Evolutionary conservation across 2,113 vertebrate species (phyloP).

Genomic region (Plectropomus leopardus): DNA sequence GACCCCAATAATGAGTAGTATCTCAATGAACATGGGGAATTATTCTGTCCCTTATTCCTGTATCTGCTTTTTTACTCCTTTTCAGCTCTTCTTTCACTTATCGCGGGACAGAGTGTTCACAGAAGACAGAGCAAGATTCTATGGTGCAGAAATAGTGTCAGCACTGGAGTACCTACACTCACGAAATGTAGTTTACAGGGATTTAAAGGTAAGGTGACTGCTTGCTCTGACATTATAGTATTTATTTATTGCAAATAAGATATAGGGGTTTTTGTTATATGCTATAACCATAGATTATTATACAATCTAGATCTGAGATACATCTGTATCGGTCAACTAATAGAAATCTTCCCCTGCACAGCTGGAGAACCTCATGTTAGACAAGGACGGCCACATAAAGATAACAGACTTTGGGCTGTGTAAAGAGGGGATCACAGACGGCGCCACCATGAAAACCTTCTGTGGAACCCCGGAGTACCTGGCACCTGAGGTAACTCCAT

Average conservation of each 20-base stretch:
- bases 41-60: background rate
- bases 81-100: conserved; percentile 95
- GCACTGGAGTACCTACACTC: conserved; percentile 96
- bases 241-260: background rate
- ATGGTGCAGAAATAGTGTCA: conserved; percentile 95
- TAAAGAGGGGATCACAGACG: conserved; percentile 98
- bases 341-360: conserved; percentile 61
- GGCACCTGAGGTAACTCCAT: conserved; percentile 91
- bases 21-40: background rate
- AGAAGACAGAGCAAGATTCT: conserved; percentile 94
- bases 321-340: conserved; percentile 2
- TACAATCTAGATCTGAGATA: background rate
- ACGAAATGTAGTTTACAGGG: conserved; percentile 94
- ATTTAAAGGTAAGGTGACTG: conserved; percentile 89
- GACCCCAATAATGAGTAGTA: too few relatives aligned
- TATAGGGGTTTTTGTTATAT: too few relatives aligned
- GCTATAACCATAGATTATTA: background rate
- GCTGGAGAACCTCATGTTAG: conserved; percentile 99
- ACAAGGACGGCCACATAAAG: conserved; percentile 98
- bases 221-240: background rate
- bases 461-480: conserved; percentile 98
- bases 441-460: conserved; percentile 99
- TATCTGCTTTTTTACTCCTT: background rate
- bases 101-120: conserved; percentile 95
- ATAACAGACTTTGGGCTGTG: conserved; percentile 98